Base-by-base conservation (phyloP, 2,113 vertebrate genomes). In the Lathamus discolor region DNA sequence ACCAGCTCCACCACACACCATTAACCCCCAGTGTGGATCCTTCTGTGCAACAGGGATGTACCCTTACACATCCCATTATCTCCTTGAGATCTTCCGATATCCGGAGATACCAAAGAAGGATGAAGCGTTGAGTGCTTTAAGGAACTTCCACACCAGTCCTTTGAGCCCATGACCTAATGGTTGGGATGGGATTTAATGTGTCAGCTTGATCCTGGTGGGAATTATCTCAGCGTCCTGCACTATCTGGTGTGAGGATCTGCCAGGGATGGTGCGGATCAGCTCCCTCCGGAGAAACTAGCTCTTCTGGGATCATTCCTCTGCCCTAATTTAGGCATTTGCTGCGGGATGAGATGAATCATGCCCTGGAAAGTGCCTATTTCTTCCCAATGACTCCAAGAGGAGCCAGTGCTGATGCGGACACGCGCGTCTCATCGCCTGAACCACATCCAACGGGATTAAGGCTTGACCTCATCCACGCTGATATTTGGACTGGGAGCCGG, bases 241-340 rank as follows among this genome's bases (percentile, higher is more conserved):
- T 88, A 88, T 78, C 79, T 52, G 85, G 17, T 19, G 52, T 1
- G 66, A 92, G 57, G 85, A 79, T 88, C 91, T 66, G 73, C 84
- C 76, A 28, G 1, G 31, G 89, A 33, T 6, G 59, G 52, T 8
- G 18, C 6, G 6, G 80, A 59, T 35, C 74, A 4, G 88, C 82
- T 79, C 31, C 67, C 81, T 73, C 57, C 6, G 6, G 57, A 59
- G 57, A 59, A 59, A 59, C 57, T 6, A 13, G 57, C 33, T 59
- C 57, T 59, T 59, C 57, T 59, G 57, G 57, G 57, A 59, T 59
- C 57, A 59, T 59, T 59, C 57, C 57, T 23, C 84, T 88, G 91
- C 11, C 91, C 91, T 92, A 92, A 92, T 92, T 92, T 92, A 88
- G 91, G 73, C 79, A 92, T 92, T 79, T 61, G 3, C 77, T 92